phyloP scores from a whole-genome alignment of 2,888 invertebrate genomes.

The Rambutsinella grinnellia region DNA sequence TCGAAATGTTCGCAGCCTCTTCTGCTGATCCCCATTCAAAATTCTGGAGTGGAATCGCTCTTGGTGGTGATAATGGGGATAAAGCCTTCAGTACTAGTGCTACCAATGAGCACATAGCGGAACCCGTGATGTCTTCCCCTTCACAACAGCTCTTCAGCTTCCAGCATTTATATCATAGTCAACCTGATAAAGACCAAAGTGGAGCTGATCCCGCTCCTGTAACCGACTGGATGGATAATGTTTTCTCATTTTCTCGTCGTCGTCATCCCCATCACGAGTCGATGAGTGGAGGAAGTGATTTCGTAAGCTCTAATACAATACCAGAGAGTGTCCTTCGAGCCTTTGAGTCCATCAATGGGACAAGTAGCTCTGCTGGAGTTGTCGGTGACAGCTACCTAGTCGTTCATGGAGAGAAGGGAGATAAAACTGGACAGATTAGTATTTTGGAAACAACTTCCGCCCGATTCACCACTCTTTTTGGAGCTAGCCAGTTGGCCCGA shows the following conservation, averaged over 20 bases:
- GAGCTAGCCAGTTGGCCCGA: slow-evolving; percentile 51
- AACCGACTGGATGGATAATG: slow-evolving; percentile 11
- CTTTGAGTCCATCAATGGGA: slow-evolving; percentile 15
- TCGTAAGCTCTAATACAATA: background rate
- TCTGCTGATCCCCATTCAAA: background rate
- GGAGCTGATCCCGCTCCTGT: background rate
- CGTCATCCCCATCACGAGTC: slow-evolving; percentile 3
- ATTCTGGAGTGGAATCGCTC: background rate
- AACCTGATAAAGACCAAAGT: background rate
- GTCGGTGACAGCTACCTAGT: slow-evolving; percentile 1
- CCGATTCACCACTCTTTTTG: slow-evolving; percentile 11
- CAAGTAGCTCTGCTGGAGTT: slow-evolving; percentile 5
- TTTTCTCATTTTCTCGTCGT: slow-evolving; percentile 2
- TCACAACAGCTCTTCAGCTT: slow-evolving; percentile 14
- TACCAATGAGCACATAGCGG: background rate
- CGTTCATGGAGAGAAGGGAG: background rate
- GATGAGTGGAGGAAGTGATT: background rate
- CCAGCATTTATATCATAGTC: background rate
- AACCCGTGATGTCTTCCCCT: slow-evolving; percentile 6
- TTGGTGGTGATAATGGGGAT: background rate
- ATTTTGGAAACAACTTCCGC: slow-evolving; percentile 24
- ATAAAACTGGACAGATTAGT: slow-evolving; percentile 16
- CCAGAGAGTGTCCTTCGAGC: background rate
- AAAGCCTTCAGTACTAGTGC: background rate
- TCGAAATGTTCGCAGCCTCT: slow-evolving; percentile 46